Percentiles rank a stretch among this genome's conserved stretches.
Evolutionary conservation across 2,113 vertebrate genomes (phyloP).

Genomic region (Hyaena hyaena): DNA sequence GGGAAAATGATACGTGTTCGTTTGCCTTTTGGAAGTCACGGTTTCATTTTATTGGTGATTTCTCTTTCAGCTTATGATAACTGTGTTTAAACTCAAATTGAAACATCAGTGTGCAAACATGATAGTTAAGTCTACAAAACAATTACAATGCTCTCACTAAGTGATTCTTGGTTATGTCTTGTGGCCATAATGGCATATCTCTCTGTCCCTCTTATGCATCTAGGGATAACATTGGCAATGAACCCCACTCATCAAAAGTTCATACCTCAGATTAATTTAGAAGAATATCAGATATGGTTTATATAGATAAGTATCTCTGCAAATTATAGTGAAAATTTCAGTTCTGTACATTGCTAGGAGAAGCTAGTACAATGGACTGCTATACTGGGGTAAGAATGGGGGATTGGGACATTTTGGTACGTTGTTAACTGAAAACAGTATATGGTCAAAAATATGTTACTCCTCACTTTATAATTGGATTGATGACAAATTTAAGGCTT

Average conservation of each 20-base stretch:
- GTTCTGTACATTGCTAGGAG: neutral
- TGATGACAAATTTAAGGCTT: neutral
- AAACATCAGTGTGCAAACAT: neutral
- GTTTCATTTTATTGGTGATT: neutral
- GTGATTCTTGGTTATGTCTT: neutral
- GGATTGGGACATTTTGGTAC: neutral
- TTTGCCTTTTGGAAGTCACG: neutral
- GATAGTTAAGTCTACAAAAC: neutral
- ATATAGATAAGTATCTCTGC: neutral
- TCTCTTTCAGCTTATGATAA: neutral
- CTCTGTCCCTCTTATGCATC: neutral
- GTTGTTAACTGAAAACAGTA: neutral
- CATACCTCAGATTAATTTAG: neutral
- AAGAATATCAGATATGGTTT: neutral
- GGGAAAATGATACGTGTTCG: neutral
- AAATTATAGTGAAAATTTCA: neutral
- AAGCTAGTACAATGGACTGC: neutral
- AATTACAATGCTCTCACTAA: neutral
- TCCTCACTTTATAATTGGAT: neutral
- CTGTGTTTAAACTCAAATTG: neutral
- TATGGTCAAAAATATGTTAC: neutral
- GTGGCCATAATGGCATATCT: neutral
- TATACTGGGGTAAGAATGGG: accelerated
- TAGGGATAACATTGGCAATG: neutral
- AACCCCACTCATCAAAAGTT: neutral